Evolutionary conservation across 2,797 vertebrate genomes (phyloP).

Genomic region (Phoebastria nigripes): DNA sequence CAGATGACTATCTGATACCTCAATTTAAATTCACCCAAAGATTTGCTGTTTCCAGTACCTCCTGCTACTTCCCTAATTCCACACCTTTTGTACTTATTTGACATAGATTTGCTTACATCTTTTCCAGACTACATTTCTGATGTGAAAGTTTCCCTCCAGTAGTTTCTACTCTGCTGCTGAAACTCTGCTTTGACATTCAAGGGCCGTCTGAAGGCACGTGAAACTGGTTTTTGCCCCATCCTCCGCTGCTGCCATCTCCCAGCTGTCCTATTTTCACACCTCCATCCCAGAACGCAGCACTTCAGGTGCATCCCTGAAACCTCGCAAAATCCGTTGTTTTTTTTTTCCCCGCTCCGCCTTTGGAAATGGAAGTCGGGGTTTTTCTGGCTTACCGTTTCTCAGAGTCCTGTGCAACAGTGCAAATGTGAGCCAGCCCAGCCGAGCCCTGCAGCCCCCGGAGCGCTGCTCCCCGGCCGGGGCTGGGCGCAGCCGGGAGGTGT

Average conservation of each 20-base stretch:
- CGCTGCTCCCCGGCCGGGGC: not conserved
- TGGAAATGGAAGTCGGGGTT: not conserved
- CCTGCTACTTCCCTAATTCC: not conserved
- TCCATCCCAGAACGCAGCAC: rapidly evolving
- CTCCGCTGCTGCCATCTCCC: not conserved
- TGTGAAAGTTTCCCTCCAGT: not conserved
- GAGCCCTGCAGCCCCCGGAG: not conserved
- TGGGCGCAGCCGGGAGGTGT: not conserved
- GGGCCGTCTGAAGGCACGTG: not conserved
- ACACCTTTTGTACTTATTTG: not conserved
- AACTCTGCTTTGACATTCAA: not conserved
- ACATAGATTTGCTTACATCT: not conserved
- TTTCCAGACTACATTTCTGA: not conserved
- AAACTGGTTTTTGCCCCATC: not conserved
- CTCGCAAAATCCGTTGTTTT: not conserved
- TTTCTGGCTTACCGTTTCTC: rapidly evolving
- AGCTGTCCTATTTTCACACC: not conserved
- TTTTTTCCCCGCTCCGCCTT: rapidly evolving
- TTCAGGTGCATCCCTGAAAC: not conserved
- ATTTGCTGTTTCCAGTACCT: not conserved
- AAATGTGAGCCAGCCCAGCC: rapidly evolving
- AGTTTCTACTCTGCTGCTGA: not conserved
- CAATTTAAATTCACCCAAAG: not conserved
- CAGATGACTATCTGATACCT: not conserved
- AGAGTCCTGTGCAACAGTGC: not conserved